Conservation (phyloP, 2,888 invertebrate genomes). For the Alviniconcha strummeri region DNA sequence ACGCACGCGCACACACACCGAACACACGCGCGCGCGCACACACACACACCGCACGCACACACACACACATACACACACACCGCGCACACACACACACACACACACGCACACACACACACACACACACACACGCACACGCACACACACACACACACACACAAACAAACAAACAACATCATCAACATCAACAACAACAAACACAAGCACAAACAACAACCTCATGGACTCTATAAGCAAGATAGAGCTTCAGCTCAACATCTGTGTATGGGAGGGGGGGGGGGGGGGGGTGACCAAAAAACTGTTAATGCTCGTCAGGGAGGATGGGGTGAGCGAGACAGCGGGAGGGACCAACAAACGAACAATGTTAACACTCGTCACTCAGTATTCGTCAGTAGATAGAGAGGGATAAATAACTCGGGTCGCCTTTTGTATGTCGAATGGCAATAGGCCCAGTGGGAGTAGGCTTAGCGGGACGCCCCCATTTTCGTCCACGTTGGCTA, state of each 20-base stretch:
- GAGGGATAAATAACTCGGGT: too few species aligned
- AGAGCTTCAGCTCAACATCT: too few species aligned
- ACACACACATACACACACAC: neutral
- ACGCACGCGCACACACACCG: neutral
- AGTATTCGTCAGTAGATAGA: too few species aligned
- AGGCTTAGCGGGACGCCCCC: too few species aligned
- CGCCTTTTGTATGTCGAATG: too few species aligned
- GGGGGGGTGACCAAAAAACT: neutral
- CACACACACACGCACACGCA: neutral
- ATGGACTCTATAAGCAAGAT: too few species aligned
- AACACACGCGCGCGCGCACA: neutral
- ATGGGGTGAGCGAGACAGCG: neutral
- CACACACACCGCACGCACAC: neutral
- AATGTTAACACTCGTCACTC: neutral
- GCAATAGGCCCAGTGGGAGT: too few species aligned
- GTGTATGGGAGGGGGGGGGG: too few species aligned
- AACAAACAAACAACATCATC: neutral
- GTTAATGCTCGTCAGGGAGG: neutral
- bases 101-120: slow-evolving; percentile 5
- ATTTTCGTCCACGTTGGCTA: too few species aligned
- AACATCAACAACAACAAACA: neutral
- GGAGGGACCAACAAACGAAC: neutral
- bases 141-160: neutral
- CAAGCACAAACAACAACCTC: neutral
- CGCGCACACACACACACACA: neutral